Evolutionary conservation across 2,113 vertebrate genomes (phyloP), one percentile per base, ranked within the genome.

Genomic region (Psettodes erumei): DNA sequence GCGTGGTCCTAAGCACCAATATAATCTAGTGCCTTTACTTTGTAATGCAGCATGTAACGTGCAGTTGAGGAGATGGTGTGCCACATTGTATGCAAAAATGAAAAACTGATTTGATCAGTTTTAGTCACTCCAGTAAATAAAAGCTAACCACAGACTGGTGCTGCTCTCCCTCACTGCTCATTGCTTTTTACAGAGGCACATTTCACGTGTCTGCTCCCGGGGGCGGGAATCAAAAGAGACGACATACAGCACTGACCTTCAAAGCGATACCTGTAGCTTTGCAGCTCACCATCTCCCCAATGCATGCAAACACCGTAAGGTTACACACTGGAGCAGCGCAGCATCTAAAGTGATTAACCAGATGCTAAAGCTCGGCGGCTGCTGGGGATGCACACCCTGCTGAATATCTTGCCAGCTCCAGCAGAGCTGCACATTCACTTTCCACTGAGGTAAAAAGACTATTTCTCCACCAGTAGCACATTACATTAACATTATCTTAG

Each of bases 181-280:
- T 61, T 45, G 61, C 13, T 74, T 66, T 65, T 48, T 69, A 78
- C 56, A 66, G 65, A 86, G 59, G 62, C 55, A 48, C 38, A 72
- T 86, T 81, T 84, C 50, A 63, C 45, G 32, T 58, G 48, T 76
- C 38, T 68, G 67, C 48, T 64, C 78, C 64, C 16, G 19, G 77
- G 77, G 71, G 56, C 56, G 38, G 53, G 43, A 75, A 75, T 86
- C 77, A 85, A 62, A 73, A 74, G 54, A 75, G 23, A 38, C 75
- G 76, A 64, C 56, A 56, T 19, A 77, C 43, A 45, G 33, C 54
- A 71, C 55, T 79, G 71, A 75, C 82, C 78, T 86, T 82, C 68
- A 79, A 72, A 77, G 77, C 25, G 43, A 51, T 61, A 68, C 37
- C 67, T 59, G 68, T 9, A 50, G 42, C 75, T 75, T 51, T 55